These are phyloP conservation scores for Microctonus hyperodae DNA, from an alignment of 2,888 invertebrate species.

Conservation along the genomic window DNA sequence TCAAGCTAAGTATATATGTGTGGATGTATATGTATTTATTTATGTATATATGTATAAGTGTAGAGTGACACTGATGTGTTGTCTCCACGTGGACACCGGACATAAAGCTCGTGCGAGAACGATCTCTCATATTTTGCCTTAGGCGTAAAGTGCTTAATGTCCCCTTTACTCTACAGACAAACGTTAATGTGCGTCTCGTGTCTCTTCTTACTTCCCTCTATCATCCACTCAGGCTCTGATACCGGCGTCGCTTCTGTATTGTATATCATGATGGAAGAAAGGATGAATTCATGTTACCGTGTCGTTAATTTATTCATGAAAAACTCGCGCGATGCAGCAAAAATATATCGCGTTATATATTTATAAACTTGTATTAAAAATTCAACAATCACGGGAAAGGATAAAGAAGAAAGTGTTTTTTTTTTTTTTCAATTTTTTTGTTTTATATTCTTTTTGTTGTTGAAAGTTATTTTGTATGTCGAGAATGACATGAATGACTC, in stretches of 20 bases:
- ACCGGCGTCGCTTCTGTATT: background rate
- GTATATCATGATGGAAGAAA: background rate
- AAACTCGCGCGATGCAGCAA: background rate
- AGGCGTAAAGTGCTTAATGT: background rate
- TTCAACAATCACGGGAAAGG: background rate
- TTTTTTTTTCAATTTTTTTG: background rate
- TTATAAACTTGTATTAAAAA: background rate
- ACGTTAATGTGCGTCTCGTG: background rate
- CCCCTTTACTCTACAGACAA: background rate
- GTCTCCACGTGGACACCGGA: background rate
- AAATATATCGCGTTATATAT: background rate
- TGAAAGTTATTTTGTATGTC: background rate
- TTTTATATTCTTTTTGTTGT: background rate
- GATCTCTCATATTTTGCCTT: background rate
- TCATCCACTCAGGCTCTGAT: background rate
- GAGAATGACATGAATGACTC: background rate
- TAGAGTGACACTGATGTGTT: background rate
- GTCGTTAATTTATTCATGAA: slow-evolving; percentile 2
- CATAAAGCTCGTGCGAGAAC: background rate
- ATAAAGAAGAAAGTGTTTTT: background rate
- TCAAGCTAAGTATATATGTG: slow-evolving; percentile 5
- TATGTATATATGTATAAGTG: background rate
- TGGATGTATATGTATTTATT: background rate
- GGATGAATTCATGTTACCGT: background rate
- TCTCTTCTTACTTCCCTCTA: background rate